These are phyloP conservation scores for Pachliopta kotzebuea DNA, from an alignment of 2,888 invertebrate genomes.

Conservation along the genomic window DNA sequence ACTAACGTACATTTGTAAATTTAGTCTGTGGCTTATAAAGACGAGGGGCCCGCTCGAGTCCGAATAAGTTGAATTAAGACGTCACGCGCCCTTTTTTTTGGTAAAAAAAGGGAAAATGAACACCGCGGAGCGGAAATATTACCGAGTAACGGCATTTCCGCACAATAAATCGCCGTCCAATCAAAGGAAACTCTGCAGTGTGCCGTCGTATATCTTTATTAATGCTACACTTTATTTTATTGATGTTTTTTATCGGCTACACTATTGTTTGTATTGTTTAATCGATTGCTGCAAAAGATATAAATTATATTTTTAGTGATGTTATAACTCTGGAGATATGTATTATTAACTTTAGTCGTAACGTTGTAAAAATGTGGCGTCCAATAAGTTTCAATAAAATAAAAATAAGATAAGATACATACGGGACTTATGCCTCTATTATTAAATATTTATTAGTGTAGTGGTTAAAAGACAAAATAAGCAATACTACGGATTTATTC, in stretches of 20 bases:
- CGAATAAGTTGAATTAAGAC: constrained; percentile 67
- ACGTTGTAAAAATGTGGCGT: not conserved
- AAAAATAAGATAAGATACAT: no score
- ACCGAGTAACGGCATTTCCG: constrained; percentile 79
- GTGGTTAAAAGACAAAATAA: no score
- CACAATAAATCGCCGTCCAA: constrained; percentile 79
- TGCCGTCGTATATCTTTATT: constrained; percentile 73
- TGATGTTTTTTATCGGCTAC: constrained; percentile 68
- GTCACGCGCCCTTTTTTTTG: constrained; percentile 76
- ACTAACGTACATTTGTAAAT: constrained; percentile 4
- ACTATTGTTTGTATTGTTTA: constrained; percentile 66
- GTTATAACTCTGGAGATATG: not conserved
- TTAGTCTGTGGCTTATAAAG: constrained; percentile 20
- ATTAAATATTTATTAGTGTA: no score
- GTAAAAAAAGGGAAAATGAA: constrained; percentile 78
- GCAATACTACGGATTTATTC: no score
- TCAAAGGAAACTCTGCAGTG: constrained; percentile 71
- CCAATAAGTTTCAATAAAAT: no score
- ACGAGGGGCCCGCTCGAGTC: constrained; percentile 37
- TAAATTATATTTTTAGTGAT: not conserved
- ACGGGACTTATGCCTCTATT: no score
- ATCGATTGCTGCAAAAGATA: constrained; percentile 44
- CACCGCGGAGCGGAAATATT: constrained; percentile 78
- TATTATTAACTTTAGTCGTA: not conserved
- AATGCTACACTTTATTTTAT: constrained; percentile 78